Percentiles rank a stretch among this genome's conserved stretches.
phyloP scores from a whole-genome alignment of 2,888 invertebrate genomes.

The Drepana falcataria region DNA sequence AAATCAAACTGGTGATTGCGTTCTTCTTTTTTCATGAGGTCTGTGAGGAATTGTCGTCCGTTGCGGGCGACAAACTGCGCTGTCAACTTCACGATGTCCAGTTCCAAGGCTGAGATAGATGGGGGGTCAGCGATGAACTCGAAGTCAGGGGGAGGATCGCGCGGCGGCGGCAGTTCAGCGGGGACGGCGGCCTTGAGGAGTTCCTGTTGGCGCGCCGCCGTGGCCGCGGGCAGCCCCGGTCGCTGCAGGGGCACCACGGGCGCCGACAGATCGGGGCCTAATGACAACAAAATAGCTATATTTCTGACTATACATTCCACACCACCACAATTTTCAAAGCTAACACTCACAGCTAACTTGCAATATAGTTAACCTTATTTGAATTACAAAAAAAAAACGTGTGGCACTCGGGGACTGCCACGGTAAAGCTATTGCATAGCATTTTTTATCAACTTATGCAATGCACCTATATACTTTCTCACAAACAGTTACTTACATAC shows the following conservation, averaged over 20 bases:
- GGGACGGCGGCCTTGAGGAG: constrained; percentile 91
- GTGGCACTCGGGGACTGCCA: too few relatives aligned
- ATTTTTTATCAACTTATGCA: too few relatives aligned
- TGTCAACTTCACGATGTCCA: constrained; percentile 98
- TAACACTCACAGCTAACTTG: too few relatives aligned
- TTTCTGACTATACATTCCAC: too few relatives aligned
- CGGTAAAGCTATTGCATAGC: too few relatives aligned
- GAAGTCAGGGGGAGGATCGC: constrained; percentile 94
- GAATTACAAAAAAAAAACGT: too few relatives aligned
- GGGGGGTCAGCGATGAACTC: constrained; percentile 98
- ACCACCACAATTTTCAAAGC: too few relatives aligned
- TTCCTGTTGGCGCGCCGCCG: constrained; percentile 92
- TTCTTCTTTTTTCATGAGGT: constrained; percentile 98
- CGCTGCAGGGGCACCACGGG: constrained; percentile 37
- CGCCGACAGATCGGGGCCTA: constrained; percentile 39
- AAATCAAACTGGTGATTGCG: constrained; percentile 99
- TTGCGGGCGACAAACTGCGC: constrained; percentile 99
- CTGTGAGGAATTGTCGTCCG: constrained; percentile 97
- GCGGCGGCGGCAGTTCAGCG: constrained; percentile 91
- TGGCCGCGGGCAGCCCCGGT: constrained; percentile 83
- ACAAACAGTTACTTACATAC: too few relatives aligned
- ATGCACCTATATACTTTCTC: too few relatives aligned
- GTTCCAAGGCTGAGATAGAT: constrained; percentile 97
- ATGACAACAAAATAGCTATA: too few relatives aligned
- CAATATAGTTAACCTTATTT: too few relatives aligned